Percentiles rank a stretch among this genome's conserved stretches.
These are phyloP conservation scores for Pantala flavescens DNA, from an alignment of 1,140 invertebrate genomes.

Conservation along the genomic window DNA sequence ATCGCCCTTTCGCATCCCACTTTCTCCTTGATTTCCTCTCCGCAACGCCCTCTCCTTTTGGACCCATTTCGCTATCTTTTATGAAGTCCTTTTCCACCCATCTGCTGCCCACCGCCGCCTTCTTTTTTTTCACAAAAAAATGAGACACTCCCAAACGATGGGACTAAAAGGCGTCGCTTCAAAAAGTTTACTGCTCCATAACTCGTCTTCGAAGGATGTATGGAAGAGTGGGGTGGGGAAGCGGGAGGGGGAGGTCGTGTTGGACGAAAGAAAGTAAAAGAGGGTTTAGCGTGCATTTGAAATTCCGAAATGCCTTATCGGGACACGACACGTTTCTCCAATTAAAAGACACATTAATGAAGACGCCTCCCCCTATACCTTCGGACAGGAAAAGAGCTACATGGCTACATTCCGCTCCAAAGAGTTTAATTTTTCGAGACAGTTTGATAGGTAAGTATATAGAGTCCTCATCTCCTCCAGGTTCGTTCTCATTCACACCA, in stretches of 20 bases:
- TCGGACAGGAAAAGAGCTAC: not conserved
- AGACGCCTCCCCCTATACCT: constrained; percentile 1
- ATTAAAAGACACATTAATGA: constrained; percentile 8
- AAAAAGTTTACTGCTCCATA: constrained; percentile 4
- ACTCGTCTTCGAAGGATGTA: constrained; percentile 5
- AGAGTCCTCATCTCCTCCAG: not conserved
- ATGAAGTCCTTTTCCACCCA: too few relatives aligned
- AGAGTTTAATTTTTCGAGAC: not conserved
- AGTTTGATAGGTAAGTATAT: constrained; percentile 2
- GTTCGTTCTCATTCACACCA: not conserved
- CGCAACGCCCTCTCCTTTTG: too few relatives aligned
- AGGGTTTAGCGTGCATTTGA: not conserved
- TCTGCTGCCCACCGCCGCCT: too few relatives aligned
- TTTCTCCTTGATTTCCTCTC: too few relatives aligned
- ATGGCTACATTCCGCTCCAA: not conserved
- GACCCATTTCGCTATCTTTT: too few relatives aligned
- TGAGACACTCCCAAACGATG: not conserved
- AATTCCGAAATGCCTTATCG: constrained; percentile 9
- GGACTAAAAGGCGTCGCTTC: constrained; percentile 7
- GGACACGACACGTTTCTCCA: not conserved
- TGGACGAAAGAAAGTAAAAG: not conserved
- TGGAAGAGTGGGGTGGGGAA: not conserved
- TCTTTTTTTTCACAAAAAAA: not conserved
- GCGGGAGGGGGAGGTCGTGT: not conserved
- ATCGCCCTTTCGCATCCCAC: too few relatives aligned